Evolutionary conservation across 2,113 vertebrate genomes (phyloP).

Genomic region (Platycercus adscitus): DNA sequence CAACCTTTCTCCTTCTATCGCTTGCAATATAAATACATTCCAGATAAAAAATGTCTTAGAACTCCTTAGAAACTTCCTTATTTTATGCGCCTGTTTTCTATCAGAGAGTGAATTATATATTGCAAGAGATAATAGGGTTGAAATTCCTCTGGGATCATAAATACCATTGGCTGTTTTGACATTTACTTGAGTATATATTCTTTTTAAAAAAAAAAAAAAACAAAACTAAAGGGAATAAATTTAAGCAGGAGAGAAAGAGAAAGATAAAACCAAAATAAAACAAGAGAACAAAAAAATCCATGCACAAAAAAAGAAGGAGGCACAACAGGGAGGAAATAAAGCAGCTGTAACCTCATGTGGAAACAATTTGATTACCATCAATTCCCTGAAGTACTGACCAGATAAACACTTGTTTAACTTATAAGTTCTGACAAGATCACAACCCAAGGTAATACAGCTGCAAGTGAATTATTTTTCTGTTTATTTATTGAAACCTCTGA

Average conservation of each 20-base stretch:
- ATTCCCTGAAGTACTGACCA: slow-evolving; percentile 37
- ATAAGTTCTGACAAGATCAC: slow-evolving; percentile 43
- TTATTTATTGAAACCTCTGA: slow-evolving; percentile 7
- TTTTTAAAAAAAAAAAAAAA: not conserved
- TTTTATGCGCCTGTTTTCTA: not conserved
- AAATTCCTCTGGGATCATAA: not conserved
- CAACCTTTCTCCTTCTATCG: not conserved
- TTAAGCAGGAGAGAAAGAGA: not conserved
- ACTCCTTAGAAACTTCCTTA: not conserved
- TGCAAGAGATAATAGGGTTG: not conserved
- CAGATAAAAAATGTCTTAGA: not conserved
- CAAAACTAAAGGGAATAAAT: not conserved
- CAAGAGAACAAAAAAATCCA: not conserved
- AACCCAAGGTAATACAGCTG: slow-evolving; percentile 6
- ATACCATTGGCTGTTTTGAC: not conserved
- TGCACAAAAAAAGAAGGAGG: not conserved
- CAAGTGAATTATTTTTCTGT: not conserved
- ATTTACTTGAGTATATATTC: not conserved
- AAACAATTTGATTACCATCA: slow-evolving; percentile 55
- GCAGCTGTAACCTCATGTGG: slow-evolving; percentile 18
- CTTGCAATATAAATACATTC: not conserved
- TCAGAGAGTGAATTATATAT: not conserved
- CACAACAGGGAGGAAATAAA: not conserved
- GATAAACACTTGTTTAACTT: slow-evolving; percentile 38
- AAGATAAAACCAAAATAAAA: not conserved